Conservation (phyloP, 2,113 vertebrate genomes). For the Cyanoramphus novaezelandiae region DNA sequence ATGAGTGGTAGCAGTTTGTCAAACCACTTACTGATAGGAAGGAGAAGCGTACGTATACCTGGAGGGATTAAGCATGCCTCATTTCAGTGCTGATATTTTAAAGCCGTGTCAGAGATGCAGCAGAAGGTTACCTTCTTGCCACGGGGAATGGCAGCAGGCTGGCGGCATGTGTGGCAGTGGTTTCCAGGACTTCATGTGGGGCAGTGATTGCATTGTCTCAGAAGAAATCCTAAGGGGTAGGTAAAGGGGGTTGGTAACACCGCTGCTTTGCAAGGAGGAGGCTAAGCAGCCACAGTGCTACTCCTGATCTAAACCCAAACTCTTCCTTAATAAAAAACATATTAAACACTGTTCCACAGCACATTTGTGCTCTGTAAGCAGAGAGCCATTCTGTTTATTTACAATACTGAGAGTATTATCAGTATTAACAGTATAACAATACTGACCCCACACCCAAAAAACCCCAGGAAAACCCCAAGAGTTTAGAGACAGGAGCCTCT, state of each 20-base stretch:
- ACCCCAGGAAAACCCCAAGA: fast-evolving
- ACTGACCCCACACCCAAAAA: neutral
- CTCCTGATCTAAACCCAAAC: neutral
- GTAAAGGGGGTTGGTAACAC: constrained; percentile 12
- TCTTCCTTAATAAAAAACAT: neutral
- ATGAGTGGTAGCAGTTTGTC: neutral
- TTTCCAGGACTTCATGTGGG: neutral
- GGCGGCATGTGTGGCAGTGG: neutral
- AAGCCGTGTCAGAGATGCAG: neutral
- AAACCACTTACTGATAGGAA: neutral
- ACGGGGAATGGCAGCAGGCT: neutral
- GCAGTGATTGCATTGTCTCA: constrained; percentile 22
- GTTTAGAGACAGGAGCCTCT: neutral
- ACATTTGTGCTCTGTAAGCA: neutral
- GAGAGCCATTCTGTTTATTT: neutral
- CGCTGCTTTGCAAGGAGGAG: neutral
- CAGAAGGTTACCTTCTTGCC: constrained; percentile 21
- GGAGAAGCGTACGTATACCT: neutral
- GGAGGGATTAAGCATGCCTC: neutral
- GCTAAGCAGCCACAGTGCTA: neutral
- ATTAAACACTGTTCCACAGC: neutral
- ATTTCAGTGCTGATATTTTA: neutral
- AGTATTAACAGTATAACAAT: neutral
- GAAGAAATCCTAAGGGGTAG: constrained; percentile 25
- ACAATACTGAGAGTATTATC: neutral